A percentile compares a stretch with the other conserved stretches of the same genome.
These are phyloP conservation scores for Paedocypris micromegethes DNA, from an alignment of 2,797 vertebrate species.

Conservation along the genomic window DNA sequence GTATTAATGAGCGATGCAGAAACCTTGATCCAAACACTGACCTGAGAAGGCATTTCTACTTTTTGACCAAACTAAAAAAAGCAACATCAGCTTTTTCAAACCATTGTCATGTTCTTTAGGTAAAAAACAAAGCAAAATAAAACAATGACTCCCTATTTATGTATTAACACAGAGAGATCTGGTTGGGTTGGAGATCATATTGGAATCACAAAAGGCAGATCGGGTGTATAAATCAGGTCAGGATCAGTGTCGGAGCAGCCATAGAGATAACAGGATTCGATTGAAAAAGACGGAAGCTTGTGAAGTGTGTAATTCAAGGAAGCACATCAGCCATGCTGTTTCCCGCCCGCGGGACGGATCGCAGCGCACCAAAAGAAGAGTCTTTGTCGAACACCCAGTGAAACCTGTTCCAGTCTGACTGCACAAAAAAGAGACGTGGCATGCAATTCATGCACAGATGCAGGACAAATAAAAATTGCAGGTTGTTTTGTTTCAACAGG, in stretches of 20 bases:
- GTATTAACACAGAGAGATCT: slow-evolving; percentile 9
- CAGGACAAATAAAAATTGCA: slow-evolving; percentile 41
- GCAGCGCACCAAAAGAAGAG: not conserved
- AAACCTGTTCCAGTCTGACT: slow-evolving; percentile 14
- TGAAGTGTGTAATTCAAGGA: slow-evolving; percentile 26
- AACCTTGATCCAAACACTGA: slow-evolving; percentile 9
- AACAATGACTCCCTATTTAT: slow-evolving; percentile 4
- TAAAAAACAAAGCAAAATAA: not conserved
- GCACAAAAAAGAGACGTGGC: slow-evolving; percentile 15
- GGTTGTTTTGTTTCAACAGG: slow-evolving; percentile 31
- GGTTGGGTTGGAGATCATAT: slow-evolving; percentile 5
- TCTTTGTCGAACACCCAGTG: slow-evolving; percentile 20
- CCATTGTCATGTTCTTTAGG: no score
- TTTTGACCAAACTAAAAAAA: not conserved
- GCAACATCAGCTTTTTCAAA: no score
- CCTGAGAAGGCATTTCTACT: slow-evolving; percentile 4
- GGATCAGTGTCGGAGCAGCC: slow-evolving; percentile 27
- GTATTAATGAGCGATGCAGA: slow-evolving; percentile 35
- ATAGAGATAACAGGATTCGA: slow-evolving; percentile 11
- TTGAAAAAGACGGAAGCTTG: not conserved
- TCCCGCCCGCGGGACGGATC: not conserved
- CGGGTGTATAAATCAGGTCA: slow-evolving; percentile 21
- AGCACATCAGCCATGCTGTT: slow-evolving; percentile 18
- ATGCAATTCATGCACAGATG: slow-evolving; percentile 35
- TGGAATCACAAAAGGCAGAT: not conserved